Percentiles rank a stretch among this genome's conserved stretches.
phyloP scores from a whole-genome alignment of 2,888 invertebrate genomes.

The Magallana nippona region DNA sequence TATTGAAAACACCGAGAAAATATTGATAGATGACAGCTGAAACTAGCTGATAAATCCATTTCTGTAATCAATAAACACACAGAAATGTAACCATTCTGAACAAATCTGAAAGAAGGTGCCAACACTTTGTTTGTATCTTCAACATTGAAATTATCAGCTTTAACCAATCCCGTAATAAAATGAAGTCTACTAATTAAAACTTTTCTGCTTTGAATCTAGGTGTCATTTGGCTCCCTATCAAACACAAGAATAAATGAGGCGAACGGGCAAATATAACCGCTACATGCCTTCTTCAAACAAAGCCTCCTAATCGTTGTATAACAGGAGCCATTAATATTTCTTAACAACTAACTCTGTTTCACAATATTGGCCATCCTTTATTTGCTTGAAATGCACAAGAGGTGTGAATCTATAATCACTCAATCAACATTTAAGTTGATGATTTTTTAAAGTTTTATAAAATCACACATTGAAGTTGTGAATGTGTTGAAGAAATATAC shows the following conservation, averaged over 20 bases:
- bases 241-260: neutral
- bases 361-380: neutral
- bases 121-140: conserved; percentile 2
- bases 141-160: conserved; percentile 19
- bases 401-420: no score
- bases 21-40: conserved; percentile 22
- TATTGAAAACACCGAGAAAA: conserved; percentile 28
- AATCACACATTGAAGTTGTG: no score
- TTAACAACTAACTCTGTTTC: neutral
- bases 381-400: no score
- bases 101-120: conserved; percentile 9
- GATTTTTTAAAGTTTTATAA: no score
- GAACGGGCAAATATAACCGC: neutral
- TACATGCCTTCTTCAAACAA: neutral
- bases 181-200: conserved; percentile 3
- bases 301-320: neutral
- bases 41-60: conserved; percentile 21
- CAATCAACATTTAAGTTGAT: no score
- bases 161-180: neutral
- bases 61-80: conserved; percentile 15
- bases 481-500: no score
- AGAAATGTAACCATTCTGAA: neutral
- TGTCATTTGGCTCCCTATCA: conserved; percentile 4
- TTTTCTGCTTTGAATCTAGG: neutral
- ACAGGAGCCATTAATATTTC: neutral